Evolutionary conservation across 2,888 invertebrate genomes (phyloP), one percentile per base, ranked within the genome.

Genomic region (Nymphalis urticae): DNA sequence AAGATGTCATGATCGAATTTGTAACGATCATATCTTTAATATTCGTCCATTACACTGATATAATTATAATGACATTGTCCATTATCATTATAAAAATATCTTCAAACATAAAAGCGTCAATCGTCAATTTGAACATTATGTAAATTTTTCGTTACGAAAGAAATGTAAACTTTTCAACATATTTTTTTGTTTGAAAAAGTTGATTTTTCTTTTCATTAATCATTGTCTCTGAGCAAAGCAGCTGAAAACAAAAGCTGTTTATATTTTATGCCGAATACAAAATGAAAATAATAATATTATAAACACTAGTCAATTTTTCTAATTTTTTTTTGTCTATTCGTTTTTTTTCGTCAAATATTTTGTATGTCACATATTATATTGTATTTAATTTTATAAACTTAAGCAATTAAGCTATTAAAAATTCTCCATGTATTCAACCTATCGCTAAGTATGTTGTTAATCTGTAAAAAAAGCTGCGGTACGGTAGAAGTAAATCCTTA

Each of bases 111-210:
- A 47, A 16, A 10, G 32, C 47, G 24, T 47, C 47, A 19, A 21
- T 21, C 60, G 7, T 60, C 60, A 42, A 60, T 60, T 60, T 58
- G 56, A 36, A 27, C 60, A 60, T 60, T 60, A 60, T 47, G 60
- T 48, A 60, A 60, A 60, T 60, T 32, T 42, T 42, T 5, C 19
- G 56, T 27, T 32, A 17, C 32, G 32, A 27, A 56, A 21, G 47
- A 42, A 48, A 47, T 47, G 21, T 47, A 58, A 58, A n/a, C 27
- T 42, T 60, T 60, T 48, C 47, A 21, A 19, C 9, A 19, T 9
- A 24, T 47, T 47, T 60, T 59, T 19, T 60, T 60, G 24, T 47
- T 60, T 60, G 47, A 42, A 47, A 24, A 60, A 16, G 60, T 7
- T 19, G 47, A 47, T 47, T 60, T 60, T 60, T 48, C 21, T 9